A percentile compares a stretch with the other conserved stretches of the same genome.
These are phyloP conservation scores for Melieria omissa DNA, from an alignment of 2,888 invertebrate species.

Conservation along the genomic window DNA sequence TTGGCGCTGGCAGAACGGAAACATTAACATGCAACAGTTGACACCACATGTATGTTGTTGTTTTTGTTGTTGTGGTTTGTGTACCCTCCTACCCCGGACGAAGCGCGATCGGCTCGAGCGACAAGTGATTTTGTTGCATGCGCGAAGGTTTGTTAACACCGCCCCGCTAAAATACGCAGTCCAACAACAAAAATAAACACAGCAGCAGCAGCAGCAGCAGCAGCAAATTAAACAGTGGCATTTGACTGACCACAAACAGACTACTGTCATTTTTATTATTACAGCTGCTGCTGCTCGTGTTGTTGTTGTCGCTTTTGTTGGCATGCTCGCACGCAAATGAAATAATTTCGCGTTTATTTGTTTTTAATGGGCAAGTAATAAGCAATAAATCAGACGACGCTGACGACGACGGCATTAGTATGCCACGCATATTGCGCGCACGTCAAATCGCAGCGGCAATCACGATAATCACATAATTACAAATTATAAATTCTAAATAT, in stretches of 20 bases:
- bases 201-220: too few relatives aligned
- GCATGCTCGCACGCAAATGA: conserved; percentile 42
- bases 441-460: conserved; percentile 24
- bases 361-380: conserved; percentile 53
- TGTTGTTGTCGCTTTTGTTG: neutral
- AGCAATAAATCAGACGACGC: conserved; percentile 50
- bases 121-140: conserved; percentile 1
- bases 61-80: neutral
- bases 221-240: too few relatives aligned
- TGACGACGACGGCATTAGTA: conserved; percentile 42
- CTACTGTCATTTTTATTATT: too few relatives aligned
- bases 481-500: conserved; percentile 19
- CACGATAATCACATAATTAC: conserved; percentile 31
- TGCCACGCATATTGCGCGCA: conserved; percentile 35
- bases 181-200: too few relatives aligned
- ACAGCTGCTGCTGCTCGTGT: too few relatives aligned
- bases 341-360: conserved; percentile 54
- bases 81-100: neutral
- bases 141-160: neutral
- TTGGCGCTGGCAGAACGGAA: conserved; percentile 40
- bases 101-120: neutral
- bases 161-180: neutral
- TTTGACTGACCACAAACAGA: too few relatives aligned
- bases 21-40: conserved; percentile 48
- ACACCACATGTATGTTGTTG: neutral